A percentile compares a stretch with the other conserved stretches of the same genome.
Evolutionary conservation across 2,113 vertebrate species (phyloP).

Genomic region (Lagopus leucura): DNA sequence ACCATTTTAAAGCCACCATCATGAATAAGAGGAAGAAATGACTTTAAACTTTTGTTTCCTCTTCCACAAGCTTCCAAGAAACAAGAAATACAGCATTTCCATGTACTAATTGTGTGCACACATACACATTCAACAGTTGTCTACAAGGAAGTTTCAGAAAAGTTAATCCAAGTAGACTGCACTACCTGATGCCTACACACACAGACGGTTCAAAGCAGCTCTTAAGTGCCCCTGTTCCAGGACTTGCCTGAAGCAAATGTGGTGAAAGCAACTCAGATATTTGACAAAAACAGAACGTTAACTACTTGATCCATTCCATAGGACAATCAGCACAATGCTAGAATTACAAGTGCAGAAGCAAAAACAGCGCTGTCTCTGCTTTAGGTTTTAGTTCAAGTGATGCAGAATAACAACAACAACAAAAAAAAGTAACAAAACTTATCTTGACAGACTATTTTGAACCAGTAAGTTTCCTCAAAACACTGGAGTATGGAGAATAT

Average conservation of each 20-base stretch:
- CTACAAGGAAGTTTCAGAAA: neutral
- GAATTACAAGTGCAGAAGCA: neutral
- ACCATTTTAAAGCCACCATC: neutral
- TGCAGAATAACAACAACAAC: neutral
- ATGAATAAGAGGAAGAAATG: neutral
- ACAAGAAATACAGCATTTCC: neutral
- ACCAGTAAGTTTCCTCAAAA: neutral
- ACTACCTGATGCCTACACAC: neutral
- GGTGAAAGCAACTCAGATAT: neutral
- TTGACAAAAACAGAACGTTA: neutral
- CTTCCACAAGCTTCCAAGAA: neutral
- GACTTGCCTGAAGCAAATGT: neutral
- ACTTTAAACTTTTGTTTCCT: neutral
- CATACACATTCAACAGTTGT: neutral
- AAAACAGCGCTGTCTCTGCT: neutral
- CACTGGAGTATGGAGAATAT: neutral
- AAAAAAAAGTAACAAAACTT: neutral
- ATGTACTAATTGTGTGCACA: fast-evolving
- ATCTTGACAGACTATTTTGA: neutral
- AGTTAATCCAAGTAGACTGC: neutral
- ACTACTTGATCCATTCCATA: neutral
- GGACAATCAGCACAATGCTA: neutral
- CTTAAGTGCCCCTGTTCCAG: neutral
- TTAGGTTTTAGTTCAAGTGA: neutral
- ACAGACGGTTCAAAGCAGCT: neutral